Conservation (phyloP, 2,113 vertebrate species). For the Psittacula cyanocephala region DNA sequence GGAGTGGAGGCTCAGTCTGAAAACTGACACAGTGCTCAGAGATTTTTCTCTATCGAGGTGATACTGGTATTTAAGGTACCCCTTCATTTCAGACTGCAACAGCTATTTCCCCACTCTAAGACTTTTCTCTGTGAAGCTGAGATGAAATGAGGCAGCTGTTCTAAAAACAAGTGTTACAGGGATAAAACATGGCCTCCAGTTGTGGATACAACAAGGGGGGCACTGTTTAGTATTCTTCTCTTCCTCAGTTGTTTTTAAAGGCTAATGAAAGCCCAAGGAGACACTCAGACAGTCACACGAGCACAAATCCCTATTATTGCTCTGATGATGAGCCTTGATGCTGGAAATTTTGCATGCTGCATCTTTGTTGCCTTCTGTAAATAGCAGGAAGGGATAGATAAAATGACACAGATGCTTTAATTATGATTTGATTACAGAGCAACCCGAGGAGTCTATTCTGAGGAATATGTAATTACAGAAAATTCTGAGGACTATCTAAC, state of each 20-base stretch:
- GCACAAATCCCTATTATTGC: neutral
- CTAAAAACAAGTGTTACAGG: neutral
- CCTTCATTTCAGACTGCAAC: neutral
- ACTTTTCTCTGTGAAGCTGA: neutral
- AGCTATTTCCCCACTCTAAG: neutral
- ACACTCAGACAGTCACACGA: neutral
- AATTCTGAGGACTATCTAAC: slow-evolving; percentile 45
- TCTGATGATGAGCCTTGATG: neutral
- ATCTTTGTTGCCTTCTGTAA: slow-evolving; percentile 15
- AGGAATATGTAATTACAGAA: slow-evolving; percentile 48
- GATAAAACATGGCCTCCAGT: neutral
- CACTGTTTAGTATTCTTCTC: neutral
- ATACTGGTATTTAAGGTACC: neutral
- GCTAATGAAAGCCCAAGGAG: slow-evolving; percentile 8
- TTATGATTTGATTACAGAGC: slow-evolving; percentile 63
- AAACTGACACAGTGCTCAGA: neutral
- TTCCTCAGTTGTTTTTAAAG: neutral
- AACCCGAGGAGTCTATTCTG: slow-evolving; percentile 48
- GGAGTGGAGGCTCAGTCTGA: neutral
- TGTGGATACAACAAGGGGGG: neutral
- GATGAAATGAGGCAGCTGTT: neutral
- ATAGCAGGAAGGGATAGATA: slow-evolving; percentile 43
- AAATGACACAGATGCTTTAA: slow-evolving; percentile 60
- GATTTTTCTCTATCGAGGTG: neutral
- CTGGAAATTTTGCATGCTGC: slow-evolving; percentile 1